Percentiles rank a stretch among this genome's conserved stretches.
Evolutionary conservation across 2,113 vertebrate genomes (phyloP).

Genomic region (Acrocephalus arundinaceus): DNA sequence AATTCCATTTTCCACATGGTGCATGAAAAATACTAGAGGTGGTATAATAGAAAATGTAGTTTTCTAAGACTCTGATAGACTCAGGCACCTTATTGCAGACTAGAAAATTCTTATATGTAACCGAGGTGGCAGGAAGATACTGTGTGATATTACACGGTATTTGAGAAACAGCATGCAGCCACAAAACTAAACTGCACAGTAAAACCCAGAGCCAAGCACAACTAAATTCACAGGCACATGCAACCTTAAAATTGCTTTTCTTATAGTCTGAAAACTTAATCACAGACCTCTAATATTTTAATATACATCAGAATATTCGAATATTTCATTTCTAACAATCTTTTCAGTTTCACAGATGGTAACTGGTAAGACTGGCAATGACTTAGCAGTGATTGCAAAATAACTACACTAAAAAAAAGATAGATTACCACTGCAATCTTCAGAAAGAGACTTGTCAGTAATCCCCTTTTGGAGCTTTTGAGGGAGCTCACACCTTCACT

Average conservation of each 20-base stretch:
- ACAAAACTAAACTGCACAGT: background rate
- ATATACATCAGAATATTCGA: background rate
- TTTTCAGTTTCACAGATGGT: background rate
- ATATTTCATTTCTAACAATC: background rate
- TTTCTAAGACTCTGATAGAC: slow-evolving; percentile 1
- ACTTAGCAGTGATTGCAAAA: background rate
- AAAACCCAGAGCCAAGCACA: background rate
- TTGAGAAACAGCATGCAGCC: slow-evolving; percentile 22
- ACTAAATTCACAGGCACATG: background rate
- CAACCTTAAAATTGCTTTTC: slow-evolving; percentile 17
- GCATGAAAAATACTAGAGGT: background rate
- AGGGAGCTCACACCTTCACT: background rate
- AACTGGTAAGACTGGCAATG: background rate
- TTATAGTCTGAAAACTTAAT: slow-evolving; percentile 18
- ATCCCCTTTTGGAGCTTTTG: background rate
- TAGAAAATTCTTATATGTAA: background rate
- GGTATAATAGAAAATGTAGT: background rate
- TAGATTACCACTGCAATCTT: background rate
- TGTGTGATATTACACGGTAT: background rate
- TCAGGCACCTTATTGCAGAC: background rate
- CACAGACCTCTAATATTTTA: slow-evolving; percentile 17
- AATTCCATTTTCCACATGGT: slow-evolving; percentile 10
- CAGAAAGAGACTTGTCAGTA: background rate
- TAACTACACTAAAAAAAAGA: background rate
- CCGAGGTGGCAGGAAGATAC: slow-evolving; percentile 2